Evolutionary conservation across 2,888 invertebrate genomes (phyloP).

Genomic region (Pogonocherus hispidulus): DNA sequence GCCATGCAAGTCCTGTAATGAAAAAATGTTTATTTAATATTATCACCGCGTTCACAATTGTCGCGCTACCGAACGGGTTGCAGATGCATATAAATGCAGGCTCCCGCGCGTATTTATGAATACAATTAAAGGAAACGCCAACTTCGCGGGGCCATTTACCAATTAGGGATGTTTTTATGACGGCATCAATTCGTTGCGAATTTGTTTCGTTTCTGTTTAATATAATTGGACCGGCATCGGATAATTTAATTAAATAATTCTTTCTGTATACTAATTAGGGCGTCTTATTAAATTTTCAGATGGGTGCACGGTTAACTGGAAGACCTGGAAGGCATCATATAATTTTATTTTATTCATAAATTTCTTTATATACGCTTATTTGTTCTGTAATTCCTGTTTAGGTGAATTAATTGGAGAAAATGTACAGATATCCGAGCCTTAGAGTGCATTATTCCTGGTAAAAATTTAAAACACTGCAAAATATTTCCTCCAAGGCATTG

Average conservation of each 20-base stretch:
- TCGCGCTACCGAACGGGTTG: conserved; percentile 4
- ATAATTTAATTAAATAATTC: conserved; percentile 27
- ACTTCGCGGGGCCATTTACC: conserved; percentile 23
- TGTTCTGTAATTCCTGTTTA: background rate
- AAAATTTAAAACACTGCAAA: too few species aligned
- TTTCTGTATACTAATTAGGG: conserved; percentile 27
- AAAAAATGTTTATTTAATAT: conserved; percentile 3
- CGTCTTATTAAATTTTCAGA: conserved; percentile 29
- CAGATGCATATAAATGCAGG: conserved; percentile 12
- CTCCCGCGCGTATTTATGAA: conserved; percentile 1
- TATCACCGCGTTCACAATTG: background rate
- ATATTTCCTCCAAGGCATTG: too few species aligned
- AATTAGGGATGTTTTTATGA: conserved; percentile 31
- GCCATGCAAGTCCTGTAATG: background rate
- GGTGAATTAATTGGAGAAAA: background rate
- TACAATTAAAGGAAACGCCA: conserved; percentile 12
- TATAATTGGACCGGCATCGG: conserved; percentile 25
- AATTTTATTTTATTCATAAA: background rate
- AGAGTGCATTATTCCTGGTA: too few species aligned
- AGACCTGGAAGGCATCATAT: background rate
- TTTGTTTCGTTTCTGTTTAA: conserved; percentile 32
- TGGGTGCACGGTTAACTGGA: background rate
- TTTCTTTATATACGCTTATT: background rate
- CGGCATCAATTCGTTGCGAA: conserved; percentile 26
- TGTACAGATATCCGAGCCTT: too few species aligned